Evolutionary conservation across 2,113 vertebrate genomes (phyloP), one percentile per base, ranked within the genome.

Genomic region (Notechis scutatus): DNA sequence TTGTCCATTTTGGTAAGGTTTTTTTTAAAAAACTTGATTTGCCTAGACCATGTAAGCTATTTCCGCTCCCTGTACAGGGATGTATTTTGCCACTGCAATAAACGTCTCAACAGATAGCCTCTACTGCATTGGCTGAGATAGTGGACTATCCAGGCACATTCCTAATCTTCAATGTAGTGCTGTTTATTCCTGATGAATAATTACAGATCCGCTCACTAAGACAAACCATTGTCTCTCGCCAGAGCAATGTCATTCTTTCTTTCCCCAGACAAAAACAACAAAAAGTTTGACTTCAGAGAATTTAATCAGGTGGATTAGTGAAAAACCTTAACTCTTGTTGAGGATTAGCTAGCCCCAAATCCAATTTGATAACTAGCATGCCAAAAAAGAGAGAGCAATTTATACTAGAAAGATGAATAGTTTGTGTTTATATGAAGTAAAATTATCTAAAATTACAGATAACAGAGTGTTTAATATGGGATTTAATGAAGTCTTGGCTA

Each of bases 231-330:
- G 20, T 42, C 91, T 8, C 20, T 88, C 93, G 91, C 61, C 45
- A 23, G n/a, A 34, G 14, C 50, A 34, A 91, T 55, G 52, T 88
- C 87, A 3, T 52, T 10, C 24, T 34, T 20, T 50, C 20, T 24
- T 4, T 10, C 20, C 29, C 47, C 90, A 90, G 57, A 85, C 26
- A 92, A 85, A 69, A 74, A 55, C n/a, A 91, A 26, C 21, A 59
- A 85, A 54, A 93, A 29, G 56, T 85, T 92, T 94, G 90, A 56
- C 64, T 90, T 56, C 55, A 52, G 86, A 74, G 55, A 56, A 91
- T 95, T 95, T 96, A 93, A 88, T 92, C 90, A 55, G 42, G 42
- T 91, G 91, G 69, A 55, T 91, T 7, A 93, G 74, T 23, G 92
- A 64, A 50, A 45, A 94, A 45, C n/a, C 0, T 50, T 42, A 90